Percentiles rank a stretch among this genome's conserved stretches.
These are phyloP conservation scores for Pangasius mekongensis DNA, from an alignment of 2,797 vertebrate species.

Conservation along the genomic window DNA sequence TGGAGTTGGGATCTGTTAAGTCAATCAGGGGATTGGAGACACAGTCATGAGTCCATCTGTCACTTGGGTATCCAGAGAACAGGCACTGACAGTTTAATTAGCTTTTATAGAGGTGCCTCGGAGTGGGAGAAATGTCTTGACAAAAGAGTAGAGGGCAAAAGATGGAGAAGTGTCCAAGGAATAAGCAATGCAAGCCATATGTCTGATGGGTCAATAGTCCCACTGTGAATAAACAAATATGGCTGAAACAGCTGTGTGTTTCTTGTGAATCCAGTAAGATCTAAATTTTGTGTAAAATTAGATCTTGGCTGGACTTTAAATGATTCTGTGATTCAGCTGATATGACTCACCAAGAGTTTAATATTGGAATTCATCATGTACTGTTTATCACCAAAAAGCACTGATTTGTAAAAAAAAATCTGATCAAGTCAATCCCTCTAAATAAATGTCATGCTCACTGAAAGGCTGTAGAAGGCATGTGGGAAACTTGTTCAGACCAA, in stretches of 20 bases:
- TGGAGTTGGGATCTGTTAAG: conserved; percentile 48
- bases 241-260: background rate
- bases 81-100: conserved; percentile 60
- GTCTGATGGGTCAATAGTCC: conserved; percentile 20
- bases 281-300: background rate
- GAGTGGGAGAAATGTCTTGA: conserved; percentile 49
- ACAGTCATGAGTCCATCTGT: conserved; percentile 55
- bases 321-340: background rate
- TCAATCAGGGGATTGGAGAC: conserved; percentile 49
- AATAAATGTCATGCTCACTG: conserved; percentile 15
- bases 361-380: background rate
- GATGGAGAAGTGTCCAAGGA: conserved; percentile 39
- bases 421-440: background rate
- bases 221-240: conserved; percentile 8
- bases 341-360: background rate
- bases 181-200: conserved; percentile 42
- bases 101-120: conserved; percentile 47
- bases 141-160: conserved; percentile 51
- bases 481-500: conserved; percentile 34
- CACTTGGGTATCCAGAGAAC: conserved; percentile 45
- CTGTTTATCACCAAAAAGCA: background rate
- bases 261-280: background rate
- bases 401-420: background rate
- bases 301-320: background rate
- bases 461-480: conserved; percentile 2